Evolutionary conservation across 2,113 vertebrate genomes (phyloP).

Genomic region (Halcyon malimbica): DNA sequence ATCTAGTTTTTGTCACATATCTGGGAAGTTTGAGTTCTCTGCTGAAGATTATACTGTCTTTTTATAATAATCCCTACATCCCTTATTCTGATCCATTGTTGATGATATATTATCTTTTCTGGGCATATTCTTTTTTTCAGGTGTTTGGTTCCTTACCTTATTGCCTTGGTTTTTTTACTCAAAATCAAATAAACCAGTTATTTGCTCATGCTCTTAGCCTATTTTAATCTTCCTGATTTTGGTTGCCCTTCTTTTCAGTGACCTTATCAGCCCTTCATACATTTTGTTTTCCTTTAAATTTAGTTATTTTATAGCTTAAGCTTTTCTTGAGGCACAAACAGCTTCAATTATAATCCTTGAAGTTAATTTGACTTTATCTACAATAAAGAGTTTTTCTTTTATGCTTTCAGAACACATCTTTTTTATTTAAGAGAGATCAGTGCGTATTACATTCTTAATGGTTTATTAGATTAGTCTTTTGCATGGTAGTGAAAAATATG

Average conservation of each 20-base stretch:
- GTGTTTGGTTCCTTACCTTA: not conserved
- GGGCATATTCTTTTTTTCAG: not conserved
- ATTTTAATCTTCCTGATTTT: conserved; percentile 10
- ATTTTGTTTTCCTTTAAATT: not conserved
- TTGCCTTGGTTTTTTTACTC: not conserved
- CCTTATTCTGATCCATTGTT: not conserved
- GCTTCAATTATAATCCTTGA: conserved; percentile 10
- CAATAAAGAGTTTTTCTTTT: not conserved
- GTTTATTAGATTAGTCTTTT: conserved; percentile 10
- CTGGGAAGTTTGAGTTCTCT: not conserved
- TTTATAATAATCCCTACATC: not conserved
- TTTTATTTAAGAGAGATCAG: conserved; percentile 32
- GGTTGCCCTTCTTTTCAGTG: not conserved
- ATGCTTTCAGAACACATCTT: not conserved
- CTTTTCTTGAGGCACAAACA: conserved; percentile 23
- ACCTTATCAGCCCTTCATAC: not conserved
- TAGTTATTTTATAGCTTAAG: conserved; percentile 14
- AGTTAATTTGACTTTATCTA: conserved; percentile 39
- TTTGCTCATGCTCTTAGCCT: not conserved
- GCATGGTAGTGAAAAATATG: not conserved
- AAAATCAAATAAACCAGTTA: conserved; percentile 23
- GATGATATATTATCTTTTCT: not conserved
- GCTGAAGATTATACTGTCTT: not conserved
- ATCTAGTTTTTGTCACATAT: not conserved
- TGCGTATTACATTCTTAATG: not conserved